phyloP scores from a whole-genome alignment of 2,113 vertebrate species.

The Hippopotamus amphibius region DNA sequence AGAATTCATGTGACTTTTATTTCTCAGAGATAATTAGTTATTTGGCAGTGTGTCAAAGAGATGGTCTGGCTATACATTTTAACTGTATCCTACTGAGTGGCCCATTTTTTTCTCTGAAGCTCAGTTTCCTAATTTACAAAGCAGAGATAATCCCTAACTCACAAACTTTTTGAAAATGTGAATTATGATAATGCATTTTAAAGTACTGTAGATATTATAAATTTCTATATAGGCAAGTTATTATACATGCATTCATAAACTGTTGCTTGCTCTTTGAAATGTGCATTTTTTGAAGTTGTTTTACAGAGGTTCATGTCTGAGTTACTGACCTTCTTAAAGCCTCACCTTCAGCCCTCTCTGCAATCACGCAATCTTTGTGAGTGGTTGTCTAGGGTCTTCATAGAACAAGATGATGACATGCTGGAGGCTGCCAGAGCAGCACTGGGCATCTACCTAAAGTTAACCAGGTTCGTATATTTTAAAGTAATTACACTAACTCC shows the following conservation, averaged over 20 bases:
- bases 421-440: constrained; percentile 93
- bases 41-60: neutral
- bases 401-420: constrained; percentile 98
- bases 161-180: neutral
- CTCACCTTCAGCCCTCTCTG: constrained; percentile 66
- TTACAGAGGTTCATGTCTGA: constrained; percentile 84
- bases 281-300: constrained; percentile 68
- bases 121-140: constrained; percentile 6
- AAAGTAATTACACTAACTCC: neutral
- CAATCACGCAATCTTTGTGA: constrained; percentile 86
- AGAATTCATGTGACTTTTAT: neutral
- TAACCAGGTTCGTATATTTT: constrained; percentile 86
- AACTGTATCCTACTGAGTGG: neutral
- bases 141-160: neutral
- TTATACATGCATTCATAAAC: neutral
- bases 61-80: neutral
- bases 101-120: neutral
- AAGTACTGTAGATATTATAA: neutral
- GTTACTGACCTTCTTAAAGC: constrained; percentile 88
- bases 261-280: neutral
- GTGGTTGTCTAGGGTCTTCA: constrained; percentile 92
- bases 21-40: constrained; percentile 11
- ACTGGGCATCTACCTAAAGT: constrained; percentile 89
- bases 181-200: neutral
- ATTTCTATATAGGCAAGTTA: neutral